Conservation (phyloP, 2,113 vertebrate species). For the Lepisosteus oculatus region DNA sequence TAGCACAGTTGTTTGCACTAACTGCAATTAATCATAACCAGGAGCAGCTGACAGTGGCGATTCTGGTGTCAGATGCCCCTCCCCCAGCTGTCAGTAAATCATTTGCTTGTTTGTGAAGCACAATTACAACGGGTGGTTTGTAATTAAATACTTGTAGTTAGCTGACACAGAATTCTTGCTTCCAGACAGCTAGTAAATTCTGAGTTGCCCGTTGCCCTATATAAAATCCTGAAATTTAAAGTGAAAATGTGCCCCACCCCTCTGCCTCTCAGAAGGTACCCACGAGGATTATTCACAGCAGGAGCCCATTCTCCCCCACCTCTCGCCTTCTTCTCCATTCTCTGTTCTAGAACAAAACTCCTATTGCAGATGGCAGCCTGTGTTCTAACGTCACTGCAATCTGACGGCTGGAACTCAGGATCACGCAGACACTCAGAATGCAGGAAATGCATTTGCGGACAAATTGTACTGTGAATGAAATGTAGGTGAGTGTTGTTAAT, state of each 20-base stretch:
- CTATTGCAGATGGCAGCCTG: too few relatives aligned
- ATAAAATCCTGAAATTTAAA: not conserved
- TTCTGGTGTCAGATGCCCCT: slow-evolving; percentile 27
- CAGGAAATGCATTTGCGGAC: too few relatives aligned
- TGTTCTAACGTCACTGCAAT: too few relatives aligned
- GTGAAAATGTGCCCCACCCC: not conserved
- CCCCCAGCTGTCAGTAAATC: slow-evolving; percentile 25
- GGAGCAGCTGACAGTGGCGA: slow-evolving; percentile 18
- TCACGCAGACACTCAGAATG: too few relatives aligned
- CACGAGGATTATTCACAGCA: not conserved
- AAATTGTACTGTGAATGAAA: too few relatives aligned
- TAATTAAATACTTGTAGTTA: slow-evolving; percentile 6
- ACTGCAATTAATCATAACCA: slow-evolving; percentile 28
- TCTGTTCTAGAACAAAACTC: too few relatives aligned
- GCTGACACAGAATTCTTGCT: not conserved
- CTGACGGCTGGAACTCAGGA: too few relatives aligned
- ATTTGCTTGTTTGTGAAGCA: slow-evolving; percentile 24
- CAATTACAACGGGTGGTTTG: slow-evolving; percentile 19
- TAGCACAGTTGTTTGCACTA: slow-evolving; percentile 23
- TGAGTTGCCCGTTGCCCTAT: not conserved
- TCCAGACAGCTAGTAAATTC: not conserved
- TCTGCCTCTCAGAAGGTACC: not conserved
- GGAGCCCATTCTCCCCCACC: not conserved
- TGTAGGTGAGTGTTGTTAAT: too few relatives aligned
- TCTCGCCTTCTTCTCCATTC: not conserved